These are phyloP conservation scores for Aleiodes testaceus DNA, from an alignment of 2,888 invertebrate species.

Conservation along the genomic window DNA sequence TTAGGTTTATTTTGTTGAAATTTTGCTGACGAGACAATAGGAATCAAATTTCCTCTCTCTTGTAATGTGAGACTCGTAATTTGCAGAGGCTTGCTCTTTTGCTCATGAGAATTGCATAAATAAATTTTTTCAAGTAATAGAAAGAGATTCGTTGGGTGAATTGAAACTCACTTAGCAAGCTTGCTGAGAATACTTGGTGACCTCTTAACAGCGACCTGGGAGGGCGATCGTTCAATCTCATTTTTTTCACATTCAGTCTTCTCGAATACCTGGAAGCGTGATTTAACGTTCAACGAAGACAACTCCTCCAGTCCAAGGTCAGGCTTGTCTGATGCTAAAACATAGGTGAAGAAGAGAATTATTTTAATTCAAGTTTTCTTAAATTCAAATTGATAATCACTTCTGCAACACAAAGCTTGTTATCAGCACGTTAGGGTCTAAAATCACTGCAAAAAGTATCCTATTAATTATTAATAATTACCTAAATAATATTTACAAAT, in stretches of 20 bases:
- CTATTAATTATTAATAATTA: slow-evolving; percentile 38
- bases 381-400: slow-evolving; percentile 7
- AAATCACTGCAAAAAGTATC: slow-evolving; percentile 23
- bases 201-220: slow-evolving; percentile 77
- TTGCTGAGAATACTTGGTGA: slow-evolving; percentile 86
- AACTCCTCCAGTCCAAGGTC: slow-evolving; percentile 89
- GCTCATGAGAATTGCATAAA: slow-evolving; percentile 30
- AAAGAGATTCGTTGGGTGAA: background rate
- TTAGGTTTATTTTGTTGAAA: slow-evolving; percentile 1
- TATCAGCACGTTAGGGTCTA: slow-evolving; percentile 33
- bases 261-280: slow-evolving; percentile 90
- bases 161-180: slow-evolving; percentile 81
- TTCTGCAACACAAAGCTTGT: slow-evolving; percentile 36
- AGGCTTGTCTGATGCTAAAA: slow-evolving; percentile 87
- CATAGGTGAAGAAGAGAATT: background rate
- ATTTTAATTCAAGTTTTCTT: background rate
- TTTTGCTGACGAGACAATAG: slow-evolving; percentile 16
- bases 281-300: slow-evolving; percentile 86
- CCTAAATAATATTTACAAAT: slow-evolving; percentile 4
- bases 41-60: slow-evolving; percentile 23
- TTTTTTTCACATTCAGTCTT: slow-evolving; percentile 73
- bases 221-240: slow-evolving; percentile 74
- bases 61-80: slow-evolving; percentile 21
- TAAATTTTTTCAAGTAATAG: slow-evolving; percentile 35
- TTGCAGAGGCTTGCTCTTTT: background rate